A percentile compares a stretch with the other conserved stretches of the same genome.
These are phyloP conservation scores for Furcula furcula DNA, from an alignment of 2,888 invertebrate species.

Conservation along the genomic window DNA sequence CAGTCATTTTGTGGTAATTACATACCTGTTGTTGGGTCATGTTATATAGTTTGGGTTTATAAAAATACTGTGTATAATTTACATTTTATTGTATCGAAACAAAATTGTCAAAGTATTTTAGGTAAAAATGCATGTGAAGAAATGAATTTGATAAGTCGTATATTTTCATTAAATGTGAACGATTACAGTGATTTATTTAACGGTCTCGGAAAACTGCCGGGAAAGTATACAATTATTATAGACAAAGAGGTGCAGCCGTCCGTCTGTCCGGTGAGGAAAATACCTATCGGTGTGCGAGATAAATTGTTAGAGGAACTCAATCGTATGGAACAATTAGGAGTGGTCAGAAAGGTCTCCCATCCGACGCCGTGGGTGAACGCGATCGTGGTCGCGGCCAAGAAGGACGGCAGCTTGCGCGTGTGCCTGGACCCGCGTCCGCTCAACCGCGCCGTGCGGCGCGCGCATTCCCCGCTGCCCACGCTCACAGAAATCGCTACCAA, in stretches of 20 bases:
- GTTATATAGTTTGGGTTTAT: background rate
- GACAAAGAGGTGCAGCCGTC: constrained; percentile 3
- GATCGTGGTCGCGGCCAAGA: constrained; percentile 6
- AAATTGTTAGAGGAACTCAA: constrained; percentile 5
- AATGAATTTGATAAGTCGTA: background rate
- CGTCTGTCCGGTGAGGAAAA: constrained; percentile 2
- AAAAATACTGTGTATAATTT: background rate
- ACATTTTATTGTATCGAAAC: background rate
- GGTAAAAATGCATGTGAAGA: background rate
- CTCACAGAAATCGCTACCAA: constrained; percentile 4
- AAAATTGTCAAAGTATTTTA: background rate
- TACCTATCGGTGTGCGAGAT: constrained; percentile 3
- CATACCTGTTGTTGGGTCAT: background rate
- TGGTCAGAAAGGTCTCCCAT: constrained; percentile 11
- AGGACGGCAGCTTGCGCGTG: constrained; percentile 5
- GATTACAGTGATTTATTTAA: constrained; percentile 1
- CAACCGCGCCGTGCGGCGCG: constrained; percentile 4
- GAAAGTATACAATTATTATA: constrained; percentile 1
- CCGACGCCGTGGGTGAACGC: constrained; percentile 15
- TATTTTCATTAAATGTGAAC: background rate
- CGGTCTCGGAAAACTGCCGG: constrained; percentile 2
- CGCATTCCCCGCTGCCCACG: constrained; percentile 9
- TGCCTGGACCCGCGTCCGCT: constrained; percentile 6
- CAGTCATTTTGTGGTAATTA: background rate
- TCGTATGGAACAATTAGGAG: constrained; percentile 8